A percentile compares a stretch with the other conserved stretches of the same genome.
Conservation (phyloP, 2,888 invertebrate genomes). For the Gnatocerus cornutus region DNA sequence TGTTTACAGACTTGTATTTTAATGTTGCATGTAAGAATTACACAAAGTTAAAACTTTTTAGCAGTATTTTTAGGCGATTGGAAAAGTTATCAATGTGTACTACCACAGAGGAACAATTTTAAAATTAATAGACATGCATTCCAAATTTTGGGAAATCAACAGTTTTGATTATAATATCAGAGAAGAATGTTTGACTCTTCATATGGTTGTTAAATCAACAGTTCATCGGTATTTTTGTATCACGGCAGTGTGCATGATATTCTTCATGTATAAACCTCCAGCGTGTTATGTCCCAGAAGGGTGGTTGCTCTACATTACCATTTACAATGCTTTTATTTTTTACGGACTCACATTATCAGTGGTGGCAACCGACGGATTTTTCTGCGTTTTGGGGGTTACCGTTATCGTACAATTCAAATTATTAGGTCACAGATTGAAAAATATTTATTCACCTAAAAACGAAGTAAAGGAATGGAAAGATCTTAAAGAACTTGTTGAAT, state of each 20-base stretch:
- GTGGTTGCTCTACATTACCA: background rate
- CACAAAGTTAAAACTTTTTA: background rate
- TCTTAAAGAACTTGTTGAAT: constrained; percentile 4
- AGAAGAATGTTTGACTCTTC: background rate
- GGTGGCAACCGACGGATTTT: constrained; percentile 10
- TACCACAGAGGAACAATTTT: background rate
- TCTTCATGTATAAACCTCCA: constrained; percentile 3
- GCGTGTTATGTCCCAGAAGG: constrained; percentile 16
- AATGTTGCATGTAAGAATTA: constrained; percentile 11
- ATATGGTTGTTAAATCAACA: background rate
- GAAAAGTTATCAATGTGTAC: constrained; percentile 11
- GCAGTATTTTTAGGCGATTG: background rate
- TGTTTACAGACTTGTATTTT: constrained; percentile 24
- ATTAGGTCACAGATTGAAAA: constrained; percentile 1
- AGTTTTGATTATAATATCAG: background rate
- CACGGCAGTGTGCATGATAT: background rate
- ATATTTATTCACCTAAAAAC: background rate
- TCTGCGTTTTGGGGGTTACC: background rate
- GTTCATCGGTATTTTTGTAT: constrained; percentile 3
- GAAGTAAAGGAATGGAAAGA: background rate
- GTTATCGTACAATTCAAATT: constrained; percentile 11
- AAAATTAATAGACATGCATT: background rate
- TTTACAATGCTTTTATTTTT: background rate
- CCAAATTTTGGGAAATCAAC: constrained; percentile 12
- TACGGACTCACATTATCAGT: background rate